Evolutionary conservation across 1,140 invertebrate genomes (phyloP), one percentile per base, ranked within the genome.

Genomic region (Fopius arisanus): DNA sequence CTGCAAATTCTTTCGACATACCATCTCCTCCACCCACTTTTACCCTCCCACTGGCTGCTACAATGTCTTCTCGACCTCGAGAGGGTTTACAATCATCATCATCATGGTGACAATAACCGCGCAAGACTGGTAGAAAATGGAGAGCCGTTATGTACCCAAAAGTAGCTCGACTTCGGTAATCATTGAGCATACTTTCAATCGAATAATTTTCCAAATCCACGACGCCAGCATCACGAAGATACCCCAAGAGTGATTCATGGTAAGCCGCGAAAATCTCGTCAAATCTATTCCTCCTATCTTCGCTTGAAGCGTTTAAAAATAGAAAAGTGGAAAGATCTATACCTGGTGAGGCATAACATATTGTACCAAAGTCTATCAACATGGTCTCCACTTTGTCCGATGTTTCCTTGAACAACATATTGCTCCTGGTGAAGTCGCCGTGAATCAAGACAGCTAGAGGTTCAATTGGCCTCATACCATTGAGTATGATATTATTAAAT

Each of bases 281-380:
- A 40, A 86, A 82, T 41, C 80, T 72, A 0, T 73, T 37, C 14
- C 26, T 62, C 19, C 63, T 73, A 77, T 78, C 19, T 79, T 78
- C 67, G 0, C 48, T 70, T 5, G 79, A 72, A 2, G 81, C 81
- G 67, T 80, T 83, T 6, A 88, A 70, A 71, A 81, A 88, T 0
- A 89, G 21, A n/a, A 86, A 86, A 28, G 86, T 84, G 0, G 84
- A 81, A 0, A 90, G 54, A 41, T 90, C 89, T 9, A 86, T 71
- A 0, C 80, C 76, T 0, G 86, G 87, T 1, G 83, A 84, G 0
- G 79, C 70, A 65, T 88, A 88, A 12, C 68, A 71, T 0, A 83
- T 69, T 14, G 80, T 51, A 7, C 82, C 87, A 14, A 88, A 86
- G 70, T 90, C 89, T n/a, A 89, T 74, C 2, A 89, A 63, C 65